These are phyloP conservation scores for Brachionus sp. DNA, from an alignment of 1,140 invertebrate species.

Conservation along the genomic window DNA sequence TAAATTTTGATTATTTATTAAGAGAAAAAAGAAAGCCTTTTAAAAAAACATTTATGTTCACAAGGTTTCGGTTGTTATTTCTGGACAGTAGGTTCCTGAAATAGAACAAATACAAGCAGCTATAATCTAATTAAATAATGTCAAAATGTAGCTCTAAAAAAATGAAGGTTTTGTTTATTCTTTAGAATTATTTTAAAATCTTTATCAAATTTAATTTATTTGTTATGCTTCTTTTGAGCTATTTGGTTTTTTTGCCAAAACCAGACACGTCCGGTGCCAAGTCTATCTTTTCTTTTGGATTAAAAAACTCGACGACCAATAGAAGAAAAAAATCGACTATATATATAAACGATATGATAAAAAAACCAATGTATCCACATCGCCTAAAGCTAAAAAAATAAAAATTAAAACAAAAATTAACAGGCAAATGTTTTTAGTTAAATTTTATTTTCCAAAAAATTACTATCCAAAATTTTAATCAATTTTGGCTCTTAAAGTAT, in stretches of 20 bases:
- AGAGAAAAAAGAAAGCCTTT: neutral
- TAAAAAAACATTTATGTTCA: neutral
- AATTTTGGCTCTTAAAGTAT: too few species aligned
- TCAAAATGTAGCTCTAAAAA: neutral
- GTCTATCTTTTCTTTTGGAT: slow-evolving; percentile 34
- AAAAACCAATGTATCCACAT: slow-evolving; percentile 41
- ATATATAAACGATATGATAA: slow-evolving; percentile 14
- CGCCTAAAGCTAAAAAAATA: slow-evolving; percentile 17
- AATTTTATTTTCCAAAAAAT: neutral
- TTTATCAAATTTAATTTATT: neutral
- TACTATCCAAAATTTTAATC: too few species aligned
- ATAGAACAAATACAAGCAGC: neutral
- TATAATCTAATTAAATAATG: slow-evolving; percentile 21
- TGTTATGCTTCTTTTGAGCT: neutral
- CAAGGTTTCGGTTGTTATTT: neutral
- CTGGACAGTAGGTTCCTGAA: neutral
- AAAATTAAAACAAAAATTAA: neutral
- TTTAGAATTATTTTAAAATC: slow-evolving; percentile 4
- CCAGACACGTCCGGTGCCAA: neutral
- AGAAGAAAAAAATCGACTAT: neutral
- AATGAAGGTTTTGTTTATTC: neutral
- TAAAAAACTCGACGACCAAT: neutral
- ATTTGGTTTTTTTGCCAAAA: neutral
- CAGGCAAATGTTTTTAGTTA: neutral
- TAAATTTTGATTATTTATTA: neutral